Base-by-base conservation (phyloP, 2,888 invertebrate genomes). In the Protophormia terraenovae region DNA sequence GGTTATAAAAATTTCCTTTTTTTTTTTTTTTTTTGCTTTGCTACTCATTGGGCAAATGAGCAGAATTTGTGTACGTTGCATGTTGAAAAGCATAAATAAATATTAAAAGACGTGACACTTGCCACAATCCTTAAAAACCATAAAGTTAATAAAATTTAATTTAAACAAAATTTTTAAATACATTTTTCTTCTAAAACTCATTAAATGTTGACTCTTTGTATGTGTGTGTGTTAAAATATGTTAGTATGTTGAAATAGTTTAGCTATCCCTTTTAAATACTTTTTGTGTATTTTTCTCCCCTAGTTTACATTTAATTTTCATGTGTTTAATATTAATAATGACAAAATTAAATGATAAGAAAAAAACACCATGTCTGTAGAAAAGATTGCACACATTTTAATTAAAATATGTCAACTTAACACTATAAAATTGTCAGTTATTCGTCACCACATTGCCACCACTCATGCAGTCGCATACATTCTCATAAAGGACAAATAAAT, bases 401-500 rank as follows among this genome's bases (percentile, higher is more conserved):
- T 84, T 84, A 79, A 84, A 84, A 80, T 80, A 24, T 80, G 84
- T 66, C 84, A 79, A 76, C 64, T 80, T 80, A 50, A 84, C 84
- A 84, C 75, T 64, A 71, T 80, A 66, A 71, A 84, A 55, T 64
- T 84, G 84, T 76, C 80, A 80, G 62, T 80, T 80, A 71, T 73
- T 73, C 66, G 45, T 73, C 73, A 80, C 64, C 66, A 67, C 73
- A 72, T 69, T 53, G 67, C 19, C 32, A 60, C 47, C 6, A 32
- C 27, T 53, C 0, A 32, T 12, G 14, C 12, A 22, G 47, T n/a
- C 5, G 6, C 27, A 55, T 8, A 32, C 3, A 53, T 41, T 27
- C 22, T 5, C 5, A 16, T 45, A 16, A 4, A 16, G 6, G n/a
- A 32, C 32, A 32, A n/a, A n/a, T n/a, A n/a, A n/a, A n/a, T n/a